Evolutionary conservation across 2,888 invertebrate genomes (phyloP).

Genomic region (Frankliniella intonsa): DNA sequence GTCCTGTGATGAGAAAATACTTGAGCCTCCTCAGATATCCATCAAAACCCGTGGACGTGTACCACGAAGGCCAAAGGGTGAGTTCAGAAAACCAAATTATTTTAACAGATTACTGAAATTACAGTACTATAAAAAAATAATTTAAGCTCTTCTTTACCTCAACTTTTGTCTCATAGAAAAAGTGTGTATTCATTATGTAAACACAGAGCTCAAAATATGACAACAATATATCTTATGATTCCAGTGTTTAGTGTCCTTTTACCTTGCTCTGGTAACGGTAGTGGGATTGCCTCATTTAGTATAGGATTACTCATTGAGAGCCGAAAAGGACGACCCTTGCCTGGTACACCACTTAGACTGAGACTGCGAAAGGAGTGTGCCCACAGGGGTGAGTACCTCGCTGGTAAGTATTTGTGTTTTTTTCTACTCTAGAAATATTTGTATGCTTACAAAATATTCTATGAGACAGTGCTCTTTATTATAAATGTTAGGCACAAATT

Average conservation of each 20-base stretch:
- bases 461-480: too few relatives aligned
- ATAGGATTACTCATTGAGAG: slow-evolving; percentile 80
- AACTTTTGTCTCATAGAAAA: slow-evolving; percentile 32
- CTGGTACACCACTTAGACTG: slow-evolving; percentile 81
- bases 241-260: slow-evolving; percentile 82
- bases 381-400: slow-evolving; percentile 76
- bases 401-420: slow-evolving; percentile 29
- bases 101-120: neutral
- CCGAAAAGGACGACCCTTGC: slow-evolving; percentile 70
- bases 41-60: slow-evolving; percentile 81
- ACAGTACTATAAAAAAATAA: neutral
- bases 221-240: slow-evolving; percentile 36
- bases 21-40: slow-evolving; percentile 82
- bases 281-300: slow-evolving; percentile 81
- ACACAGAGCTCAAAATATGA: neutral
- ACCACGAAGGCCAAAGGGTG: slow-evolving; percentile 80
- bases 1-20: slow-evolving; percentile 75
- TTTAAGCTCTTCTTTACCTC: neutral
- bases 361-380: slow-evolving; percentile 90
- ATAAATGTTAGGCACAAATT: too few relatives aligned
- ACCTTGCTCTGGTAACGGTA: slow-evolving; percentile 81
- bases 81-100: slow-evolving; percentile 35
- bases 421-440: neutral
- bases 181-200: neutral
- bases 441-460: neutral